phyloP scores from a whole-genome alignment of 2,113 vertebrate species.

The Symphodus melops region DNA sequence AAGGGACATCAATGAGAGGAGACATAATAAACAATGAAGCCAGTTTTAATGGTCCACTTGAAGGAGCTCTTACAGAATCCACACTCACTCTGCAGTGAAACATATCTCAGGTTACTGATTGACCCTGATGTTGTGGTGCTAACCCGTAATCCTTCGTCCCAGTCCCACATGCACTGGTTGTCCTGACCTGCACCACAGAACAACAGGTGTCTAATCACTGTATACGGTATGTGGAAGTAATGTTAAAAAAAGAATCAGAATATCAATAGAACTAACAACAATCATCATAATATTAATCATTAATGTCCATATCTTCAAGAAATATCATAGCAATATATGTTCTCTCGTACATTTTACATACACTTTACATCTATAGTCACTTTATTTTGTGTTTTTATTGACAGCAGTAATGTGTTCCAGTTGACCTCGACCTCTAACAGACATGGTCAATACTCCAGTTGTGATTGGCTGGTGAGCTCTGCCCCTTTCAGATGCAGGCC shows the following conservation, averaged over 20 bases:
- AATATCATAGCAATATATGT: slow-evolving; percentile 74
- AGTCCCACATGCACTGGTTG: slow-evolving; percentile 44
- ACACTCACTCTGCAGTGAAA: slow-evolving; percentile 73
- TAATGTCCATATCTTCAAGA: slow-evolving; percentile 65
- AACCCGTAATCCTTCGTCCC: slow-evolving; percentile 27
- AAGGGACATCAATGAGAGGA: slow-evolving; percentile 45
- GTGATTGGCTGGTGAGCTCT: slow-evolving; percentile 53
- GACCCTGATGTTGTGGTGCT: slow-evolving; percentile 42
- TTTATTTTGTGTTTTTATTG: slow-evolving; percentile 44
- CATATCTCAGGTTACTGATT: slow-evolving; percentile 60
- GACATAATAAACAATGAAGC: slow-evolving; percentile 68
- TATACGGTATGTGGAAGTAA: slow-evolving; percentile 58
- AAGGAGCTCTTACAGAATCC: slow-evolving; percentile 74
- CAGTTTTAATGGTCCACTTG: slow-evolving; percentile 80
- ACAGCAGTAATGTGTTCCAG: slow-evolving; percentile 64
- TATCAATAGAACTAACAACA: slow-evolving; percentile 79
- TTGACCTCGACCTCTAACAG: slow-evolving; percentile 42
- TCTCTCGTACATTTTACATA: slow-evolving; percentile 75
- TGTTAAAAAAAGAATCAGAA: slow-evolving; percentile 78
- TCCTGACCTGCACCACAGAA: slow-evolving; percentile 64
- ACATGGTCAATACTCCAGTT: slow-evolving; percentile 59
- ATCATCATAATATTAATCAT: slow-evolving; percentile 75
- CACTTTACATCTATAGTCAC: slow-evolving; percentile 70
- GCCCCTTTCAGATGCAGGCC: slow-evolving; percentile 20
- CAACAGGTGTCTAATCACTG: slow-evolving; percentile 73